Percentiles rank a stretch among this genome's conserved stretches.
Conservation (phyloP, 35 echinoderm and acorn worm genomes). For the Antedon bifida region DNA sequence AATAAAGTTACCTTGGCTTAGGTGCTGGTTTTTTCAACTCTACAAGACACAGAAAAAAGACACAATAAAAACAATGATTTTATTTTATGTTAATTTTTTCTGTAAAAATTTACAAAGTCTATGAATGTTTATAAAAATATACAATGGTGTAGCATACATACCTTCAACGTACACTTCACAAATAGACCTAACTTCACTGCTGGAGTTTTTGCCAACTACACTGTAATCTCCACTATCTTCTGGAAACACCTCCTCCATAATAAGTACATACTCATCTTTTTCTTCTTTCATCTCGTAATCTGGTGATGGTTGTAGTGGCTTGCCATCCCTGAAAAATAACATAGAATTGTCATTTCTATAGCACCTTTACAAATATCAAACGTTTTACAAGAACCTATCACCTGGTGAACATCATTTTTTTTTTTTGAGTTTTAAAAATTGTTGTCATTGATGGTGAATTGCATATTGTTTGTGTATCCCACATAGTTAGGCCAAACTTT, state of each 20-base stretch:
- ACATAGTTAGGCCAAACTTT: too few relatives aligned
- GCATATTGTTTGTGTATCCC: too few relatives aligned
- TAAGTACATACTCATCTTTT: constrained; percentile 48
- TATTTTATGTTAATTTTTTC: too few relatives aligned
- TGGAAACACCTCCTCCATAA: constrained; percentile 35
- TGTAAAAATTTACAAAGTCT: too few relatives aligned
- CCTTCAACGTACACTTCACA: constrained; percentile 68
- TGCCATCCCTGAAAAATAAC: constrained; percentile 55
- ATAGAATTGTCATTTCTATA: not conserved
- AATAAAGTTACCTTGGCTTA: not conserved
- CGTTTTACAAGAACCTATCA: too few relatives aligned
- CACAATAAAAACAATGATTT: not conserved
- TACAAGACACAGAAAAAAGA: not conserved
- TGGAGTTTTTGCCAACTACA: constrained; percentile 22
- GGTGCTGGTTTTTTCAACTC: not conserved
- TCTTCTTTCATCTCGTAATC: constrained; percentile 38
- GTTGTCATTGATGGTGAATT: too few relatives aligned
- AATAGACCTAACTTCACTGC: constrained; percentile 50
- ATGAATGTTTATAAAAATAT: too few relatives aligned
- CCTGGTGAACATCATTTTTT: too few relatives aligned
- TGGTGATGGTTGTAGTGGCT: constrained; percentile 37
- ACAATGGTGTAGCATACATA: not conserved
- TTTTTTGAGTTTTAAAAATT: too few relatives aligned
- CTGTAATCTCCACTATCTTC: constrained; percentile 63
- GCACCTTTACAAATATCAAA: too few relatives aligned